Evolutionary conservation across 2,888 invertebrate genomes (phyloP), one percentile per base, ranked within the genome.

Genomic region (Poecilus cupreus): DNA sequence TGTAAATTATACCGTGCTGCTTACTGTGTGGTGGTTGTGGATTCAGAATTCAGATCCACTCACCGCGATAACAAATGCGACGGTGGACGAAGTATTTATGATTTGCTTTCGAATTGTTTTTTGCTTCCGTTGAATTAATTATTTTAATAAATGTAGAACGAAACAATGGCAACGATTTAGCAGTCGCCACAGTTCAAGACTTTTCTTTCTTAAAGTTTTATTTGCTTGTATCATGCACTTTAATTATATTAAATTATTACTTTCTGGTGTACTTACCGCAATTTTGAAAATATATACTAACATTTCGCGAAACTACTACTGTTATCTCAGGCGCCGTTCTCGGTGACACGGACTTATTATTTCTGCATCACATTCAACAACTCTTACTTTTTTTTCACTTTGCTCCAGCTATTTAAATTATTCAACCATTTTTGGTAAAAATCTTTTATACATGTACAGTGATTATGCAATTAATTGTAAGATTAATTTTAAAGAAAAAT

Each of bases 1-100:
- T 72, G 72, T 43, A 72, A 72, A 72, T 72, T 72, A 72, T 72
- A 72, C 72, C 46, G 22, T 46, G 46, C 46, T 72, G 72, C 46
- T 46, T 72, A 72, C 72, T 70, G 60, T 24, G 20, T 11, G 54
- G 32, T 32, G 32, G 32, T 32, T 2, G 43, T 51, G 51, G 20
- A 51, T 51, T 51, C 51, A 51, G 64, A 72, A 51, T 51, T 51
- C 51, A 51, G 64, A 72, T 72, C 72, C 16, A 72, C 68, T 68
- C 32, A 13, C 13, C 18, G 64, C 22, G 72, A 72, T 72, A 72
- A 72, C 43, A 46, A 43, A 46, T 60, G 46, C 26, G 13, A 46
- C 72, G 43, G 72, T 8, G 70, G 20, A 39, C 70, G 70, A 39
- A 2, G 72, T 72, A 46, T 72, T 72, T 72, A 72, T 72, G 72